Conservation (phyloP, 64 coral and sea anemone genomes). For the Astreopora myriophthalma region DNA sequence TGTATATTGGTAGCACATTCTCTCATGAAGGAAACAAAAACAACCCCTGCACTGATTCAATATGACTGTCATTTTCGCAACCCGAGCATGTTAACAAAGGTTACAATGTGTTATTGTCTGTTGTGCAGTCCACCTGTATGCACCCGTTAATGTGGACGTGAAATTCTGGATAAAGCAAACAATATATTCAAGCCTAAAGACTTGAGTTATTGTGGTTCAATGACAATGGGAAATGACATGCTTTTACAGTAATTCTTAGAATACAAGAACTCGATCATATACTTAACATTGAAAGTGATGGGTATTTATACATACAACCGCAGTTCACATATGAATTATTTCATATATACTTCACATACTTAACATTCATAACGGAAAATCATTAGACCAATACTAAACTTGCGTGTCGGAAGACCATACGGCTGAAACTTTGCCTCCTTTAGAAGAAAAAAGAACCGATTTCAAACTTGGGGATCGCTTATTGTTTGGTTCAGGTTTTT, state of each 20-base stretch:
- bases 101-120: background rate
- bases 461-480: background rate
- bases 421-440: background rate
- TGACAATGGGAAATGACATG: background rate
- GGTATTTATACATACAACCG: no score
- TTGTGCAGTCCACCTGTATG: background rate
- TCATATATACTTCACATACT: background rate
- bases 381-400: background rate
- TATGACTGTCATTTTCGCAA: no score
- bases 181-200: background rate
- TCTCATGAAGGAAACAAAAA: no score
- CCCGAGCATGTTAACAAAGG: no score
- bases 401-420: background rate
- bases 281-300: background rate
- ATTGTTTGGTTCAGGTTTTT: background rate
- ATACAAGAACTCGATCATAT: background rate
- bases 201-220: background rate
- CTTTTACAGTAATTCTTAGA: background rate
- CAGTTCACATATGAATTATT: no score
- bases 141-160: background rate
- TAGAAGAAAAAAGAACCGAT: background rate
- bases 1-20: no score
- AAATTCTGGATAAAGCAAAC: background rate
- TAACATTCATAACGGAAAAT: background rate
- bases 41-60: no score